Base-by-base conservation (phyloP, 2,797 vertebrate genomes). In the Dryobates pubescens region DNA sequence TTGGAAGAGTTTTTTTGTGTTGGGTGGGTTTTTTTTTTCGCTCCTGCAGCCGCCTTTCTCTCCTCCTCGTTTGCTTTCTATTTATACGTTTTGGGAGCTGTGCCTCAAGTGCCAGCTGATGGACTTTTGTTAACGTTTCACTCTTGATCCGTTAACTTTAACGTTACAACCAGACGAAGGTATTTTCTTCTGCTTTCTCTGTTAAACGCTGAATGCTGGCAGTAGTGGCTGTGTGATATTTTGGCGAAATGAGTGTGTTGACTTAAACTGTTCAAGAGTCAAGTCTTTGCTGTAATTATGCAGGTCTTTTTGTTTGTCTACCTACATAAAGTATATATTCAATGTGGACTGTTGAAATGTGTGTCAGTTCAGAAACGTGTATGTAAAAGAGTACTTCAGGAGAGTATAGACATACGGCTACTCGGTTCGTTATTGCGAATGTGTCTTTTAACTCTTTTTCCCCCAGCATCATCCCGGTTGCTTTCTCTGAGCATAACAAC, bases 381-480 rank as follows among this genome's bases (percentile, higher is more conserved):
- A 10, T 41, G 36, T 3, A 20, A 63, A 17, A 15, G 41, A 76
- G 54, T 5, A 53, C 19, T 88, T 78, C 57, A 84, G 74, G 38
- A 82, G 53, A 43, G 10, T 1, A 26, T 22, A 54, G 85, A 53
- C n/a, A 3, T 81, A 72, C 53, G 76, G 76, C 82, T 92, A 54
- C 61, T 94, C 38, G 13, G 54, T 72, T 92, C 68, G 69, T 89
- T 96, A 27, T 12, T 92, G 71, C 26, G 0, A 58, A 49, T 86
- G 74, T 86, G 45, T 13, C 56, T 94, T 94, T 95, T 96, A 95
- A 94, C 93, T 86, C 80, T 86, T 96, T 74, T 91, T 71, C 45
- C 92, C 57, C 92, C 76, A 93, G 65, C 79, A 89, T 43, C 70
- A 89, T 43, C 70, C 8, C 4, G 3, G 57, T 61, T 72, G 45